Conservation (phyloP, 2,888 invertebrate genomes). For the Eupelmus urozonus region DNA sequence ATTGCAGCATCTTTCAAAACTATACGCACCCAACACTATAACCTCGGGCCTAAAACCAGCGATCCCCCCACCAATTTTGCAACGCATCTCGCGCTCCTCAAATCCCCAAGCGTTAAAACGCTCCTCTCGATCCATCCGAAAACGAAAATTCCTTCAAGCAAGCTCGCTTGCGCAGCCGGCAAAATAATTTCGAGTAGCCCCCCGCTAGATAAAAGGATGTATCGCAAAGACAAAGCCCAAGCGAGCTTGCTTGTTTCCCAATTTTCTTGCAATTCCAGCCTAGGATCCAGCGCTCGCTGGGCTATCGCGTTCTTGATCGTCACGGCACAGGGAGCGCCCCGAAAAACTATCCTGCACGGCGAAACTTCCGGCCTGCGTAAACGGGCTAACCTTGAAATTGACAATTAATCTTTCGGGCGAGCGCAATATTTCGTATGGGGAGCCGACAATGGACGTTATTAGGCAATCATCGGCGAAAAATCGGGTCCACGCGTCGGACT, state of each 20-base stretch:
- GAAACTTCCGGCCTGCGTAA: conserved; percentile 47
- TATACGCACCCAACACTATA: too few species aligned
- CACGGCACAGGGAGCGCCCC: conserved; percentile 48
- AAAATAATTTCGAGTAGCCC: conserved; percentile 44
- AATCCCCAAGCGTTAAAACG: too few species aligned
- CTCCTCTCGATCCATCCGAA: background rate
- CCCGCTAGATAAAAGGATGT: conserved; percentile 12
- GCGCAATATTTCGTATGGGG: background rate
- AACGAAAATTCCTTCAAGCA: background rate
- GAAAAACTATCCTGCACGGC: conserved; percentile 32
- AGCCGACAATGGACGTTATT: conserved; percentile 37
- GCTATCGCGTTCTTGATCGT: conserved; percentile 61
- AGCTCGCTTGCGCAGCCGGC: conserved; percentile 32
- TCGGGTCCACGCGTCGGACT: background rate
- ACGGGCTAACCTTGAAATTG: conserved; percentile 48
- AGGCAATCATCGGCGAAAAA: conserved; percentile 36
- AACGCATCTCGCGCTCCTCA: too few species aligned
- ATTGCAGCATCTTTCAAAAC: too few species aligned
- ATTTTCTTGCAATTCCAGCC: conserved; percentile 48
- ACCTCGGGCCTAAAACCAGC: too few species aligned
- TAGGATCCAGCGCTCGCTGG: background rate
- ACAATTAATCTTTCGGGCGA: conserved; percentile 38
- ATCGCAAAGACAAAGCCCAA: conserved; percentile 39
- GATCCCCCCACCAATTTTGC: too few species aligned
- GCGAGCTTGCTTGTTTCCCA: conserved; percentile 39